Evolutionary conservation across 1,140 invertebrate genomes (phyloP).

Genomic region (Cydia amplana): DNA sequence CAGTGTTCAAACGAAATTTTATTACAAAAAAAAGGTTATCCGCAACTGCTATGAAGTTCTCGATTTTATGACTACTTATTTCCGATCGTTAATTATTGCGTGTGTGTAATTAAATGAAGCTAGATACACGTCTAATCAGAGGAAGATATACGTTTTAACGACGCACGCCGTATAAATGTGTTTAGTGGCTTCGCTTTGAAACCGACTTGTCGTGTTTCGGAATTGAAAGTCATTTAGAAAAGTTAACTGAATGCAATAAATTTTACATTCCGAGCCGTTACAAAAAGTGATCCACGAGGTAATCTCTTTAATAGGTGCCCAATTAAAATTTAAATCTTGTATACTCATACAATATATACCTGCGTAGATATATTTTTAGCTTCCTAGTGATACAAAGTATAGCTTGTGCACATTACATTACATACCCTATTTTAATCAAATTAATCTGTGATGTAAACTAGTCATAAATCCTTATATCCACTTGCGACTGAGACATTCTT

Average conservation of each 20-base stretch:
- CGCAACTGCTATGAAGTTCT: slow-evolving; percentile 37
- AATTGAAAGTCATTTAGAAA: slow-evolving; percentile 68
- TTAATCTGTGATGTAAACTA: not conserved
- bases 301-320: slow-evolving; percentile 20
- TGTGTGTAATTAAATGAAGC: slow-evolving; percentile 33
- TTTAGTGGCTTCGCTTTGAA: slow-evolving; percentile 40
- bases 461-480: slow-evolving; percentile 47
- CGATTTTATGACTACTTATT: slow-evolving; percentile 40
- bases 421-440: not conserved
- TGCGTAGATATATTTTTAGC: not conserved
- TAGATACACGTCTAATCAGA: slow-evolving; percentile 34
- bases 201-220: slow-evolving; percentile 48
- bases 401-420: not conserved
- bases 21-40: not conserved
- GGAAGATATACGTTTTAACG: slow-evolving; percentile 37
- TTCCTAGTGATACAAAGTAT: not conserved
- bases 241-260: slow-evolving; percentile 62
- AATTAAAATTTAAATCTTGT: slow-evolving; percentile 7
- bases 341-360: not conserved
- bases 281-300: slow-evolving; percentile 47
- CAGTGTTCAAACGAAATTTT: not conserved
- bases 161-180: slow-evolving; percentile 34
- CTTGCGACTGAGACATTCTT: slow-evolving; percentile 46
- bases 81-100: slow-evolving; percentile 38
- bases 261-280: slow-evolving; percentile 65